phyloP scores from a whole-genome alignment of 2,113 vertebrate species.

The Eublepharis macularius region DNA sequence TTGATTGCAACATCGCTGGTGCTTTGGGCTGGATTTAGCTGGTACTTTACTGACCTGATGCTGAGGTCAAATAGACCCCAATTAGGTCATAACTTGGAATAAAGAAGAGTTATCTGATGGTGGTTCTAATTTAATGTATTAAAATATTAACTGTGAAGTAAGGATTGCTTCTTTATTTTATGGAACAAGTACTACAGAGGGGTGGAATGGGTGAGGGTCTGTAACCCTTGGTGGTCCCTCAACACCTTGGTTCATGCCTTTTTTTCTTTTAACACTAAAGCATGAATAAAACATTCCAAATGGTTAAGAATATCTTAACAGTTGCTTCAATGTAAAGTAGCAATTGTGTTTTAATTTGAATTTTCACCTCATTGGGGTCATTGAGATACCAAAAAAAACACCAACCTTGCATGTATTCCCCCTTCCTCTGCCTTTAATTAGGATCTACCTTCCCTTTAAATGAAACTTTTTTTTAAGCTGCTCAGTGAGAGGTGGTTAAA shows the following conservation, averaged over 20 bases:
- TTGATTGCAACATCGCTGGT: background rate
- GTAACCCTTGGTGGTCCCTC: background rate
- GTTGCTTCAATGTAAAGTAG: background rate
- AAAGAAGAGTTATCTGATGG: background rate
- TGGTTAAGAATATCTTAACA: background rate
- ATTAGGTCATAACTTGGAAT: background rate
- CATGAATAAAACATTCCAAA: background rate
- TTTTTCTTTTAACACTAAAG: background rate
- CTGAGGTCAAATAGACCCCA: background rate
- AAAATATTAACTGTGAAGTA: background rate
- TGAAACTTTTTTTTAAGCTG: background rate
- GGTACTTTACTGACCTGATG: background rate
- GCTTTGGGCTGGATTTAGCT: background rate
- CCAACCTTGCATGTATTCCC: rapidly evolving
- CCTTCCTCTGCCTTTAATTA: background rate
- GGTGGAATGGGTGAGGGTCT: background rate
- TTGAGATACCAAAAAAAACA: background rate
- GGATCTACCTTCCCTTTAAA: background rate
- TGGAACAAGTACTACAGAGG: background rate
- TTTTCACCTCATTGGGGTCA: background rate
- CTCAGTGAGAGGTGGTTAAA: background rate
- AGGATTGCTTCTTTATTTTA: background rate
- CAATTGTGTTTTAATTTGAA: background rate
- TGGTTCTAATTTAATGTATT: too few species aligned
- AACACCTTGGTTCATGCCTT: too few species aligned